A percentile compares a stretch with the other conserved stretches of the same genome.
Evolutionary conservation across 1,140 invertebrate genomes (phyloP).

Genomic region (Lerema accius): DNA sequence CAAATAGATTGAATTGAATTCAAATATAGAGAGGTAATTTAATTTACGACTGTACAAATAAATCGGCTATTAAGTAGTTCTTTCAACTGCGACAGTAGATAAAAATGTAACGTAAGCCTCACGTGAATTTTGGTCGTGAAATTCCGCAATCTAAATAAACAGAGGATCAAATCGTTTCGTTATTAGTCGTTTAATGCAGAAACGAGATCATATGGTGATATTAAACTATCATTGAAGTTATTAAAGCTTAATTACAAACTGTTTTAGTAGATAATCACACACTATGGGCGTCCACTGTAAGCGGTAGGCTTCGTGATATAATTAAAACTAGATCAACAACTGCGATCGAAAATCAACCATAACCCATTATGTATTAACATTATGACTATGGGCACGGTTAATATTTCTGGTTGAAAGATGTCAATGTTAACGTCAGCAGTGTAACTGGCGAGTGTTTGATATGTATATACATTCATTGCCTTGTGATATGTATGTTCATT

Average conservation of each 20-base stretch:
- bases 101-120: slow-evolving; percentile 10
- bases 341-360: too few species aligned
- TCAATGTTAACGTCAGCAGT: too few species aligned
- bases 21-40: slow-evolving; percentile 3
- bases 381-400: too few species aligned
- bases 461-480: too few species aligned
- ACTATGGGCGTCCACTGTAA: neutral
- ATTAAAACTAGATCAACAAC: too few species aligned
- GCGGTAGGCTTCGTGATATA: neutral
- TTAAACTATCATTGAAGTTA: slow-evolving; percentile 3
- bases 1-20: neutral
- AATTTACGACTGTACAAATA: neutral
- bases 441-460: too few species aligned
- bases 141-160: neutral
- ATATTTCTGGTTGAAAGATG: too few species aligned
- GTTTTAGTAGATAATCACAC: slow-evolving; percentile 4
- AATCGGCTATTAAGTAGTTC: neutral
- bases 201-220: slow-evolving; percentile 7
- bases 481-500: too few species aligned
- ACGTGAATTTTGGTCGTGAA: slow-evolving; percentile 1
- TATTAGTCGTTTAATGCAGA: neutral
- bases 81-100: neutral
- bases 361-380: too few species aligned
- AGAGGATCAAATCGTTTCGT: slow-evolving; percentile 8
- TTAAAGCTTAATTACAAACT: slow-evolving; percentile 14